These are phyloP conservation scores for Clistopyga incitator DNA, from an alignment of 2,888 invertebrate genomes.

Conservation along the genomic window DNA sequence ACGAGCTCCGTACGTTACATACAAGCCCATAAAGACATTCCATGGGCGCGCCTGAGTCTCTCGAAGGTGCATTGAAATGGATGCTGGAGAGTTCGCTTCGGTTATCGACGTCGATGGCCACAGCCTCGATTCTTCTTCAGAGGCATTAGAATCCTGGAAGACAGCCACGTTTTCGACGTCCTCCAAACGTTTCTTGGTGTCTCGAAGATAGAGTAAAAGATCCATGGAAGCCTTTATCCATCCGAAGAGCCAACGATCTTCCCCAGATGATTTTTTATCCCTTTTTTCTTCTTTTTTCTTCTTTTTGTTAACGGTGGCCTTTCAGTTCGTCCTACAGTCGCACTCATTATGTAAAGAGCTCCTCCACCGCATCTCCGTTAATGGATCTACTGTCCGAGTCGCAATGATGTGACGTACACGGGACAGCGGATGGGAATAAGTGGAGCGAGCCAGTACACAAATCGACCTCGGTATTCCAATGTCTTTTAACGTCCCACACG, in stretches of 20 bases:
- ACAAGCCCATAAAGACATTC: slow-evolving; percentile 67
- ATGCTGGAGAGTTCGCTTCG: slow-evolving; percentile 51
- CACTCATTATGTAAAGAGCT: slow-evolving; percentile 34
- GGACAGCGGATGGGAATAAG: slow-evolving; percentile 28
- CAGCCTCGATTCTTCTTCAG: slow-evolving; percentile 50
- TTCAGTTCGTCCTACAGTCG: slow-evolving; percentile 1
- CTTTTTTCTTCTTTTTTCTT: neutral
- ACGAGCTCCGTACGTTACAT: slow-evolving; percentile 47
- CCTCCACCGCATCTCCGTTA: slow-evolving; percentile 40
- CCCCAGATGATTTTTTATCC: neutral
- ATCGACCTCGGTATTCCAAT: slow-evolving; percentile 50
- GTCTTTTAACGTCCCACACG: slow-evolving; percentile 39
- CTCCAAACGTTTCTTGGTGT: neutral
- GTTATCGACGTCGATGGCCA: slow-evolving; percentile 58
- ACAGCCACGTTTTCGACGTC: slow-evolving; percentile 17
- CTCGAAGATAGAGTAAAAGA: slow-evolving; percentile 15
- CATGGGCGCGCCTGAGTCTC: slow-evolving; percentile 65
- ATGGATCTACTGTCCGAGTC: slow-evolving; percentile 50
- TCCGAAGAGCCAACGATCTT: neutral
- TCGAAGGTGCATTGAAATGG: slow-evolving; percentile 53
- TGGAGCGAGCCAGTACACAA: slow-evolving; percentile 27
- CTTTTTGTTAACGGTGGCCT: neutral
- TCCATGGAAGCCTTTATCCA: slow-evolving; percentile 3
- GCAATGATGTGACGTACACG: slow-evolving; percentile 34
- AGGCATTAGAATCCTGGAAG: slow-evolving; percentile 44